Conservation (phyloP, 2,797 vertebrate genomes). For the Sebastes jordani region DNA sequence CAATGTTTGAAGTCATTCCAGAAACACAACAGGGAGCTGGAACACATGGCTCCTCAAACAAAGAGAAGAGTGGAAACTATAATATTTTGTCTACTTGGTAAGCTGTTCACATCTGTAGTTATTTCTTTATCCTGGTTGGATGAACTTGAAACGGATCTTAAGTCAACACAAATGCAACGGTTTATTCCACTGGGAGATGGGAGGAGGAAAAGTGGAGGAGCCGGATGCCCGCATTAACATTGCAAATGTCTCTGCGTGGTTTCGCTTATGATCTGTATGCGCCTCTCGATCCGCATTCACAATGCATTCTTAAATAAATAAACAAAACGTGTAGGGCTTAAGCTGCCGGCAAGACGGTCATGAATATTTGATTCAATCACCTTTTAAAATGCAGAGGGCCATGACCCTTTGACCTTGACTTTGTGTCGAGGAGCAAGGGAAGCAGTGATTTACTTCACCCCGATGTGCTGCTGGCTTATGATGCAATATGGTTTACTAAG, state of each 20-base stretch:
- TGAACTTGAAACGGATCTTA: constrained; percentile 64
- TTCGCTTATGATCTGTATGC: constrained; percentile 56
- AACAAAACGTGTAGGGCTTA: constrained; percentile 48
- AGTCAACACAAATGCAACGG: constrained; percentile 59
- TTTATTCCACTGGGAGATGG: constrained; percentile 43
- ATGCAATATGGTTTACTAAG: constrained; percentile 22
- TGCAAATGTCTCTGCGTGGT: constrained; percentile 59
- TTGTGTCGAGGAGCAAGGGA: constrained; percentile 28
- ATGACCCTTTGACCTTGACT: constrained; percentile 62
- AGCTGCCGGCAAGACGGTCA: constrained; percentile 44
- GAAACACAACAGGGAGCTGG: constrained; percentile 65
- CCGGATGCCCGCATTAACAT: constrained; percentile 58
- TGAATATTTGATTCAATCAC: constrained; percentile 73
- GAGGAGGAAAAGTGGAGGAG: constrained; percentile 30
- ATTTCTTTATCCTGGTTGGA: constrained; percentile 66
- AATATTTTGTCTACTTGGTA: constrained; percentile 54
- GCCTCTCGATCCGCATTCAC: constrained; percentile 9
- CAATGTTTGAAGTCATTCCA: constrained; percentile 76
- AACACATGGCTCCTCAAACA: constrained; percentile 63
- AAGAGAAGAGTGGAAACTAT: constrained; percentile 45
- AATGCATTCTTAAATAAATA: constrained; percentile 62
- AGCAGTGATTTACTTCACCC: constrained; percentile 51
- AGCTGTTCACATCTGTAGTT: constrained; percentile 52
- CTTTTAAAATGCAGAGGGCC: constrained; percentile 62
- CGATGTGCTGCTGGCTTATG: constrained; percentile 12